These are phyloP conservation scores for Phocoena sinus DNA, from an alignment of 2,113 vertebrate species.

Conservation along the genomic window DNA sequence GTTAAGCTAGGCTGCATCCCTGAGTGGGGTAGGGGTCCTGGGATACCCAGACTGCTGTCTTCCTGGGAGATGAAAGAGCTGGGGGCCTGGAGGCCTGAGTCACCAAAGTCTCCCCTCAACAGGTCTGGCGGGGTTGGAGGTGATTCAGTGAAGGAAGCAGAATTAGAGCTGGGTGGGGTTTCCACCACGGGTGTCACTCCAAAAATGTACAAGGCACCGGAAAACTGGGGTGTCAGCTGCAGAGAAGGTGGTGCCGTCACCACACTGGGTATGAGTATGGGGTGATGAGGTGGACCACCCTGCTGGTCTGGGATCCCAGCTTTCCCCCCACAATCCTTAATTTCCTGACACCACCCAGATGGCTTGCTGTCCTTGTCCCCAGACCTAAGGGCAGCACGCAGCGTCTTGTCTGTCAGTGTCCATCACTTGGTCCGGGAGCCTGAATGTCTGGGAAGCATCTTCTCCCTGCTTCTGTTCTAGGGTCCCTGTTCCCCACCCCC, in stretches of 20 bases:
- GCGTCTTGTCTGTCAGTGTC: background rate
- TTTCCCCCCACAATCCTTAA: background rate
- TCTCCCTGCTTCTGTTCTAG: background rate
- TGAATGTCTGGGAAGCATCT: background rate
- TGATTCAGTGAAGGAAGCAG: slow-evolving; percentile 68
- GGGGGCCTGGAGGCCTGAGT: slow-evolving; percentile 20
- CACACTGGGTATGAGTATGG: background rate
- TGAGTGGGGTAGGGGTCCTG: background rate
- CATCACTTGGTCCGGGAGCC: background rate
- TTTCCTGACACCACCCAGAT: background rate
- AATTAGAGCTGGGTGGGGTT: slow-evolving; percentile 60
- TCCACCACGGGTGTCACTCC: slow-evolving; percentile 50
- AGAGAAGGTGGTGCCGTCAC: slow-evolving; percentile 44
- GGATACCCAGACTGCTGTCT: background rate
- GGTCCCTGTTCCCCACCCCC: background rate
- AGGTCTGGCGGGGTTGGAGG: slow-evolving; percentile 39
- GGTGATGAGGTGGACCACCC: background rate
- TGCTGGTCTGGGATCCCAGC: background rate
- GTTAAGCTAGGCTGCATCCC: background rate
- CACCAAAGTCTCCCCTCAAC: slow-evolving; percentile 32
- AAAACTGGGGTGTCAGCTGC: slow-evolving; percentile 62
- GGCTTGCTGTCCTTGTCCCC: background rate
- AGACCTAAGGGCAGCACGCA: background rate
- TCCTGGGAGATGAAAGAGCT: background rate
- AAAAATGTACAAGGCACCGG: slow-evolving; percentile 68